A percentile compares a stretch with the other conserved stretches of the same genome.
Evolutionary conservation across 2,113 vertebrate genomes (phyloP).

Genomic region (Scytalopus superciliaris): DNA sequence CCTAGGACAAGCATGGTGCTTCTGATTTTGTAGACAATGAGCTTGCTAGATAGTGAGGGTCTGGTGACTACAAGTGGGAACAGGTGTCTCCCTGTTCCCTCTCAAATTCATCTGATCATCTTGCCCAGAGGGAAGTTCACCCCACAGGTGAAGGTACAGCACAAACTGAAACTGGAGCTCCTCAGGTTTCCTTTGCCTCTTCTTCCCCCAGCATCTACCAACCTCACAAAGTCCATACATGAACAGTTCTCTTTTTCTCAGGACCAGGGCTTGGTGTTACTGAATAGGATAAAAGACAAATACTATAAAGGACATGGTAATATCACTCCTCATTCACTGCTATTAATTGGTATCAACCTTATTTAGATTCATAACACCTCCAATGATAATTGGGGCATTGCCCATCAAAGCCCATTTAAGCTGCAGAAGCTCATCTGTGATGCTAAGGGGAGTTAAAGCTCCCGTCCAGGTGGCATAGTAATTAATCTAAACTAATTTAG

Average conservation of each 20-base stretch:
- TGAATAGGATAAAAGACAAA: background rate
- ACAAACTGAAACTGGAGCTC: background rate
- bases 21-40: background rate
- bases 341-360: background rate
- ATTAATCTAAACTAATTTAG: background rate
- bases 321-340: background rate
- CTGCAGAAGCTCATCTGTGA: background rate
- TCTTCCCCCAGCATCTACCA: background rate
- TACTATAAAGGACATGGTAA: background rate
- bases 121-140: background rate
- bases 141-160: background rate
- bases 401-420: background rate
- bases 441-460: background rate
- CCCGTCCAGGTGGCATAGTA: background rate
- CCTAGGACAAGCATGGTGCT: background rate
- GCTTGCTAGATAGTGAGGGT: background rate
- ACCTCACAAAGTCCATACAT: background rate
- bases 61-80: background rate
- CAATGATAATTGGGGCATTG: accelerated
- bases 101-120: background rate
- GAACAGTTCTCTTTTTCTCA: background rate
- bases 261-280: background rate
- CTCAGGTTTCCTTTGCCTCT: background rate
- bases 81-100: background rate
- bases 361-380: background rate